phyloP scores from a whole-genome alignment of 2,113 vertebrate species.

The Grammomys surdaster region DNA sequence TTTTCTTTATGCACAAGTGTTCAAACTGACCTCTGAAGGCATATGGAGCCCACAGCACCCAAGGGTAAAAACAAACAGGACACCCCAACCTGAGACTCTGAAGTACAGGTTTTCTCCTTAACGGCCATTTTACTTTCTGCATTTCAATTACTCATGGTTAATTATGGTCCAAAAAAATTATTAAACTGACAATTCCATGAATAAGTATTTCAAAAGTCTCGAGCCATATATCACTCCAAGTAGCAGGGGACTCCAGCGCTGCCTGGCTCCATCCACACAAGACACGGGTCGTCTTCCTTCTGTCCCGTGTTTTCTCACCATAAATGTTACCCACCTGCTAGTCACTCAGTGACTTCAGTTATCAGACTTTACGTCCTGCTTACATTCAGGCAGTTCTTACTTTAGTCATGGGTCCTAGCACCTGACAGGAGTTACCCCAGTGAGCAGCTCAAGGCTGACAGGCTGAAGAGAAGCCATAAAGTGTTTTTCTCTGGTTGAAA shows the following conservation, averaged over 20 bases:
- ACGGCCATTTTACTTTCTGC: background rate
- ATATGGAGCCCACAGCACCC: background rate
- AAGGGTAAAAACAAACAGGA: background rate
- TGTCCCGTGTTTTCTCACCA: background rate
- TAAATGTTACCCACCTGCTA: no score
- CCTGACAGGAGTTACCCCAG: background rate
- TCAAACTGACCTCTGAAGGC: conserved; percentile 1
- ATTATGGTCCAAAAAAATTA: background rate
- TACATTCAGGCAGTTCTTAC: background rate
- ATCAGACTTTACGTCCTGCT: background rate
- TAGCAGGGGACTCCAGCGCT: background rate
- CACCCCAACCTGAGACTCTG: background rate
- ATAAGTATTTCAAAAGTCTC: background rate
- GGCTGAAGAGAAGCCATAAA: background rate
- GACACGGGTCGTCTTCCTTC: background rate
- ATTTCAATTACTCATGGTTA: background rate
- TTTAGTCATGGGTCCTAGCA: background rate
- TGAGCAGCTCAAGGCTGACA: background rate
- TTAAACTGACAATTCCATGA: background rate
- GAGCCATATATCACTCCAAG: no score
- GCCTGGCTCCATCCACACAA: background rate
- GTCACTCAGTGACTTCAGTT: background rate
- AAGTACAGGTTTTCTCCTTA: background rate
- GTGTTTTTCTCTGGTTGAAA: background rate
- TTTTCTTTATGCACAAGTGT: background rate